phyloP scores from a whole-genome alignment of 92 coral and sea anemone genomes.

The Paragorgia papillata region DNA sequence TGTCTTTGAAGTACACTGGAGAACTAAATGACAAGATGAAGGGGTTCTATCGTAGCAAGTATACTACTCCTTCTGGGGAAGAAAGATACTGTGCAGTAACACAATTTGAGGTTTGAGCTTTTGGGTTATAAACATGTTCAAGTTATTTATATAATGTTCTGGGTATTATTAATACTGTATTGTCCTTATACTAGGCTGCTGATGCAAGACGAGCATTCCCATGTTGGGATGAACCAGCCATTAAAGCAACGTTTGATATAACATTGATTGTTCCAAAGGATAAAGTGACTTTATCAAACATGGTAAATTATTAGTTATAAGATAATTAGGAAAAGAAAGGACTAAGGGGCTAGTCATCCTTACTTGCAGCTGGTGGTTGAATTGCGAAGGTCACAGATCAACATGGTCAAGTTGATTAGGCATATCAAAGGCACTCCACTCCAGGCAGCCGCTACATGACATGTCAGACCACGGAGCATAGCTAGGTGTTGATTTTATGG shows the following conservation, averaged over 20 bases:
- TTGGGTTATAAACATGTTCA: background rate
- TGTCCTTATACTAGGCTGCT: constrained; percentile 67
- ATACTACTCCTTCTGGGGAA: constrained; percentile 68
- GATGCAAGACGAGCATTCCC: constrained; percentile 99
- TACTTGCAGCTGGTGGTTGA: no score
- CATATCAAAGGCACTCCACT: no score
- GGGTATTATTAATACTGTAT: background rate
- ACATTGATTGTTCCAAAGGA: constrained; percentile 91
- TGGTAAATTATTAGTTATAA: constrained; percentile 52
- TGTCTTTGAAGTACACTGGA: constrained; percentile 81
- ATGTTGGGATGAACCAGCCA: constrained; percentile 99
- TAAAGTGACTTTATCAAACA: constrained; percentile 92
- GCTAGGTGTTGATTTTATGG: no score
- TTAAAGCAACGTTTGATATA: constrained; percentile 93
- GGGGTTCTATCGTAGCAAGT: constrained; percentile 96
- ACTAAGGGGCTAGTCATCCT: no score
- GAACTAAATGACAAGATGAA: constrained; percentile 97
- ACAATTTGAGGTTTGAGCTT: constrained; percentile 84
- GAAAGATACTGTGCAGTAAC: constrained; percentile 97
- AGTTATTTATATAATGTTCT: background rate
- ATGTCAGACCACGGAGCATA: no score
- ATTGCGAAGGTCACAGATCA: no score
- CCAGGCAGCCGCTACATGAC: no score
- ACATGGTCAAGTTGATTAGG: no score
- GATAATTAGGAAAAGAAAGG: no score